Conservation (phyloP, 2,113 vertebrate species). For the Phycodurus eques region DNA sequence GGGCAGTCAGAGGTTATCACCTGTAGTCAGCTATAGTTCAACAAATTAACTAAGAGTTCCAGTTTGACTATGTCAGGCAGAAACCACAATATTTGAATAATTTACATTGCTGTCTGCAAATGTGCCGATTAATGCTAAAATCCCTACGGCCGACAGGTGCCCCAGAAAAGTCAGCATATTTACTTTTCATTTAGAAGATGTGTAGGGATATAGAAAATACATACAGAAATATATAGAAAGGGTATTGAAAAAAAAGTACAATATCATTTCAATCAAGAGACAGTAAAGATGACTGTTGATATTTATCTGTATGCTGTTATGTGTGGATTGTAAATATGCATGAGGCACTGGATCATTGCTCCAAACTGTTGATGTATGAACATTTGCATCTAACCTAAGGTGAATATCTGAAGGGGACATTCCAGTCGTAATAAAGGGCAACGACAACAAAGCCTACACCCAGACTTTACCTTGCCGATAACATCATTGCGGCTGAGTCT, state of each 20-base stretch:
- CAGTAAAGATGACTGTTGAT: background rate
- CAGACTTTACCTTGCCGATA: slow-evolving; percentile 88
- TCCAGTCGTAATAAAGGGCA: background rate
- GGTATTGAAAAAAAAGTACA: too few species aligned
- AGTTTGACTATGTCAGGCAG: background rate
- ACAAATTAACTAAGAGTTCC: background rate
- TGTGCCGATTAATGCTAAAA: background rate
- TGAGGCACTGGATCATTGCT: background rate
- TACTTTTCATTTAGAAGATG: background rate
- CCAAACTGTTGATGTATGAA: background rate
- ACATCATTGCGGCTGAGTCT: slow-evolving; percentile 95
- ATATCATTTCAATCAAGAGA: background rate
- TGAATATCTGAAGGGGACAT: background rate
- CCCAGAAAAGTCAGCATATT: background rate
- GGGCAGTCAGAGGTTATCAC: background rate
- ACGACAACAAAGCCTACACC: background rate
- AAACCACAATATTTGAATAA: background rate
- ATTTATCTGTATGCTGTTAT: background rate
- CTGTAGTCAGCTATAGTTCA: background rate
- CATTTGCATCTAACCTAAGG: background rate
- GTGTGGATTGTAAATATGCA: slow-evolving; percentile 1
- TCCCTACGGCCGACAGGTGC: background rate
- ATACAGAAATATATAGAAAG: too few species aligned
- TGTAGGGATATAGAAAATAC: background rate
- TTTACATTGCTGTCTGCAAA: background rate